Conservation (phyloP, 2,797 vertebrate species). For the Lacerta viridis region DNA sequence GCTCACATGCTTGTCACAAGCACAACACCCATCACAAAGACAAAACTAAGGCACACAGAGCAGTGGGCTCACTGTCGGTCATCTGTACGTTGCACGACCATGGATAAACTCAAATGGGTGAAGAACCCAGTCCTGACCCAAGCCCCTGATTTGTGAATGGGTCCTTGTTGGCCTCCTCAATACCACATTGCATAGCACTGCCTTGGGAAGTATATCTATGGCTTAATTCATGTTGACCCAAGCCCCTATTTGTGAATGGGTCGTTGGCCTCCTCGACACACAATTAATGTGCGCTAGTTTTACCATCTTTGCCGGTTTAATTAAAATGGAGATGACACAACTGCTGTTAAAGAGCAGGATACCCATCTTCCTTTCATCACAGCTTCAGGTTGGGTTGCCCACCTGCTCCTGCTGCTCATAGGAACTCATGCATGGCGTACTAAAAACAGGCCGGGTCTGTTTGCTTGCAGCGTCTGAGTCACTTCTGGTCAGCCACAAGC, state of each 20-base stretch:
- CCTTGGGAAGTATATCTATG: neutral
- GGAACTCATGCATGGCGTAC: constrained; percentile 49
- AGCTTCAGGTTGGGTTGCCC: constrained; percentile 58
- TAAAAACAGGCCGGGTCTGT: constrained; percentile 63
- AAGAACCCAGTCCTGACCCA: neutral
- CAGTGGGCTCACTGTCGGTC: too few relatives aligned
- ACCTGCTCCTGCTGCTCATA: constrained; percentile 78
- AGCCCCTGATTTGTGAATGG: neutral
- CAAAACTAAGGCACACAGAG: neutral
- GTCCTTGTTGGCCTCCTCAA: neutral
- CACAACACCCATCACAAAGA: neutral
- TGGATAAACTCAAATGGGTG: neutral
- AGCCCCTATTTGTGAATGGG: too few relatives aligned
- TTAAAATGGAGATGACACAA: constrained; percentile 40
- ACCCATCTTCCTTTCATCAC: constrained; percentile 12
- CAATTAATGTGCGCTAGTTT: constrained; percentile 49
- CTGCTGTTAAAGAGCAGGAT: constrained; percentile 55
- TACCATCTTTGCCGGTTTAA: constrained; percentile 18
- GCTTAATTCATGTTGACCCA: neutral
- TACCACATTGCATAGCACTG: neutral
- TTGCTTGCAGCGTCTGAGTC: constrained; percentile 75
- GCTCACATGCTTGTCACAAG: neutral
- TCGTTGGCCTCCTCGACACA: too few relatives aligned
- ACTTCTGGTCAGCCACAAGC: constrained; percentile 64
- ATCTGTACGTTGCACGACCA: neutral